Conservation (phyloP, 2,888 invertebrate genomes). For the Leptarthrus brevirostris region DNA sequence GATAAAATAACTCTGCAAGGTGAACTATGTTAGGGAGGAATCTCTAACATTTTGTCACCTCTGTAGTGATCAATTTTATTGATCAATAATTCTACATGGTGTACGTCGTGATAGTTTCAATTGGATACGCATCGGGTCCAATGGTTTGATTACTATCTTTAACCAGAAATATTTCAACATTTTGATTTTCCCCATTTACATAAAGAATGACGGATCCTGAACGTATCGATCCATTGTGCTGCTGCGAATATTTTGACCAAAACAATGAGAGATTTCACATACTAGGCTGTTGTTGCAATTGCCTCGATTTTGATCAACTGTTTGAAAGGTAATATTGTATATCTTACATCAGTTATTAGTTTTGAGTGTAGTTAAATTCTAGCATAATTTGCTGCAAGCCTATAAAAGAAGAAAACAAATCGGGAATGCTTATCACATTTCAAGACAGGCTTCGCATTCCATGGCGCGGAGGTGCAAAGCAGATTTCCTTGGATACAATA, state of each 20-base stretch:
- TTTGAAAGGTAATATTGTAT: constrained; percentile 71
- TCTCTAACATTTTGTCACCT: too few species aligned
- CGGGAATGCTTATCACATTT: constrained; percentile 67
- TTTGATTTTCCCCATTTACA: too few species aligned
- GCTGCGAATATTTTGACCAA: constrained; percentile 71
- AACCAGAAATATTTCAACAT: too few species aligned
- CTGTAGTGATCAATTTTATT: too few species aligned
- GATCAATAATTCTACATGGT: too few species aligned
- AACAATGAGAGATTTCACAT: constrained; percentile 69
- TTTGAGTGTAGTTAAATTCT: constrained; percentile 56
- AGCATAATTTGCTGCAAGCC: constrained; percentile 62
- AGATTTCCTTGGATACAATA: constrained; percentile 68
- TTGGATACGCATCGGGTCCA: too few species aligned
- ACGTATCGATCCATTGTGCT: constrained; percentile 67
- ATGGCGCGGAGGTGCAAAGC: constrained; percentile 72
- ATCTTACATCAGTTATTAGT: not conserved
- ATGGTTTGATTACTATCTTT: too few species aligned
- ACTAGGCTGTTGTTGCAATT: constrained; percentile 72
- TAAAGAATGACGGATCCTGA: constrained; percentile 41
- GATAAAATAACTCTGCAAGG: too few species aligned
- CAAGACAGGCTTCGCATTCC: constrained; percentile 71
- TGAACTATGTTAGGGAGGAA: too few species aligned
- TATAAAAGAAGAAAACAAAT: constrained; percentile 59
- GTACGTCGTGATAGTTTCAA: too few species aligned
- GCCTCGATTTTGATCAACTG: constrained; percentile 70